Percentiles rank a stretch among this genome's conserved stretches.
phyloP scores from a whole-genome alignment of 2,113 vertebrate genomes.

The Lota lota region DNA sequence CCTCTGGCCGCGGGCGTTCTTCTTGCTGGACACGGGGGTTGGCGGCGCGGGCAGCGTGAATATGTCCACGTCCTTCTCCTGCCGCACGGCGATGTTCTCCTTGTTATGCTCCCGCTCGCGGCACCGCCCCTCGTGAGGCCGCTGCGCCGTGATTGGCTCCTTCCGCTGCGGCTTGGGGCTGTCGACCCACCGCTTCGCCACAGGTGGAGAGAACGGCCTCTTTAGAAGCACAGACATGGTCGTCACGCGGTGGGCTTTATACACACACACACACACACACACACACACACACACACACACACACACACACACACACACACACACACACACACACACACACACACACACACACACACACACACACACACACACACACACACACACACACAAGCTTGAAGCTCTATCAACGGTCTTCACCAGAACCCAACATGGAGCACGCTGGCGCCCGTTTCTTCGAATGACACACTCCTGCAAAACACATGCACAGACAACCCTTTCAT shows the following conservation, averaged over 20 bases:
- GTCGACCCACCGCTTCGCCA: slow-evolving; percentile 36
- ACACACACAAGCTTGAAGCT: too few relatives aligned
- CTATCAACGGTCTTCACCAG: too few relatives aligned
- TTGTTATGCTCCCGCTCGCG: slow-evolving; percentile 72
- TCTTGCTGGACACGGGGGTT: slow-evolving; percentile 68
- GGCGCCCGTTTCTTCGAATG: too few relatives aligned
- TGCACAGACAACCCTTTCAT: too few relatives aligned
- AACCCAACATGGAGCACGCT: too few relatives aligned
- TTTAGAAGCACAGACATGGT: slow-evolving; percentile 24
- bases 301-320: too few relatives aligned
- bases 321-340: too few relatives aligned
- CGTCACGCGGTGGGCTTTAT: background rate
- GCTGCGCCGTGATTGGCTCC: slow-evolving; percentile 20
- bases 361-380: too few relatives aligned
- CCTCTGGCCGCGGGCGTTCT: slow-evolving; percentile 60
- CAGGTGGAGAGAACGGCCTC: slow-evolving; percentile 41
- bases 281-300: too few relatives aligned
- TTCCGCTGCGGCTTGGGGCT: slow-evolving; percentile 33
- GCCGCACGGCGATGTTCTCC: slow-evolving; percentile 73
- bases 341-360: too few relatives aligned
- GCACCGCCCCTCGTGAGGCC: slow-evolving; percentile 49
- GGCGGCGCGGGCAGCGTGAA: slow-evolving; percentile 77
- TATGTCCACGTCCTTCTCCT: slow-evolving; percentile 53
- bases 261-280: background rate
- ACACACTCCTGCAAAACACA: too few relatives aligned